These are phyloP conservation scores for Albula goreensis DNA, from an alignment of 2,113 vertebrate species.

Conservation along the genomic window DNA sequence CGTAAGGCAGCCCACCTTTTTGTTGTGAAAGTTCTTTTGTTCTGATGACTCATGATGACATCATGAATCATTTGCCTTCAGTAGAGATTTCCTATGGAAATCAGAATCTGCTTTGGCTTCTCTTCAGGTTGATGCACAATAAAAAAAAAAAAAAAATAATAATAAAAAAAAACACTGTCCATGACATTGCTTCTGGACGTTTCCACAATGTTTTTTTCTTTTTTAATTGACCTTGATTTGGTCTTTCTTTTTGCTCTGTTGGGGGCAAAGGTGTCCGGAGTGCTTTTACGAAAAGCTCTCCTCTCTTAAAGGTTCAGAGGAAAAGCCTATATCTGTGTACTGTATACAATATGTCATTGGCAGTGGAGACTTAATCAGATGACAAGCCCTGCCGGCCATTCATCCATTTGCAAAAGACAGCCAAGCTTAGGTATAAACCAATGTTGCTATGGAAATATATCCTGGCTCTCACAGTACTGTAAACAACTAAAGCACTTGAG, in stretches of 20 bases:
- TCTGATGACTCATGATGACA: conserved; percentile 59
- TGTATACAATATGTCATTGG: conserved; percentile 74
- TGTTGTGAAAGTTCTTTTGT: conserved; percentile 66
- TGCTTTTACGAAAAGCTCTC: conserved; percentile 53
- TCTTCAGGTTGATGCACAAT: conserved; percentile 80
- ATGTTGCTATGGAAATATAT: conserved; percentile 39
- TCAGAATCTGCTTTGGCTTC: conserved; percentile 76
- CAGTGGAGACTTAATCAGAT: conserved; percentile 71
- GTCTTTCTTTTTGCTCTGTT: conserved; percentile 62
- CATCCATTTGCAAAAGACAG: conserved; percentile 53
- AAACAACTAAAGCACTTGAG: conserved; percentile 53
- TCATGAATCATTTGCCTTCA: conserved; percentile 76
- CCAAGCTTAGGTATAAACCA: conserved; percentile 40
- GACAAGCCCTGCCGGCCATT: conserved; percentile 66
- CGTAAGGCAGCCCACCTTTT: conserved; percentile 45
- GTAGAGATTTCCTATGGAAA: conserved; percentile 83
- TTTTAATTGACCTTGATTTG: conserved; percentile 55
- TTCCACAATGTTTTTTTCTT: conserved; percentile 51
- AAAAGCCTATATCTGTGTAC: conserved; percentile 75
- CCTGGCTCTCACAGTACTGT: conserved; percentile 50
- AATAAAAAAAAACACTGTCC: conserved; percentile 3
- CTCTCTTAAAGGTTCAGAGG: conserved; percentile 60
- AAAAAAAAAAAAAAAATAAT: conserved; percentile 58
- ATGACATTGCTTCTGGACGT: conserved; percentile 65
- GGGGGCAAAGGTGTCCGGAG: conserved; percentile 62